Evolutionary conservation across 2,888 invertebrate genomes (phyloP).

Genomic region (Nemotelus nigrinus): DNA sequence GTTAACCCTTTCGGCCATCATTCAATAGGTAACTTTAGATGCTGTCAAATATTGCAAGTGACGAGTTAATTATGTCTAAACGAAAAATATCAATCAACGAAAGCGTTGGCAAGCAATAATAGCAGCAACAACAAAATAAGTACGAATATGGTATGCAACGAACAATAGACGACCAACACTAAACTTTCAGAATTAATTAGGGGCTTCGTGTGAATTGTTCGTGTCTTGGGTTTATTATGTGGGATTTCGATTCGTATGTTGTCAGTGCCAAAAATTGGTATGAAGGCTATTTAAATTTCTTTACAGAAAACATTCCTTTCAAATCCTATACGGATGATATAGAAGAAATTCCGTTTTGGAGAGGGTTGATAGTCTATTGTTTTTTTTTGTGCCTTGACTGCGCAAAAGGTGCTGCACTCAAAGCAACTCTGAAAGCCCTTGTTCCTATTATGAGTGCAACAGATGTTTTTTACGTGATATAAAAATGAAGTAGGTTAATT

Average conservation of each 20-base stretch:
- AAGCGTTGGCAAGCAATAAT: too few species aligned
- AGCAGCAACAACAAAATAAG: too few species aligned
- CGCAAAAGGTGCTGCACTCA: too few species aligned
- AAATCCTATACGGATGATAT: not conserved
- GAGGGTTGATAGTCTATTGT: conserved; percentile 10
- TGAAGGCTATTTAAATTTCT: conserved; percentile 41
- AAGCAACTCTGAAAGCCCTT: too few species aligned
- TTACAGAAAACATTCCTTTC: conserved; percentile 10
- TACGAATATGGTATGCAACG: not conserved
- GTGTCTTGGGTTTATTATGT: conserved; percentile 18
- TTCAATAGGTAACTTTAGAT: conserved; percentile 34
- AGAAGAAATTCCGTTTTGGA: conserved; percentile 7
- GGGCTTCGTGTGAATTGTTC: conserved; percentile 40
- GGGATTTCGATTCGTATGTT: not conserved
- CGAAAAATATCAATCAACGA: not conserved
- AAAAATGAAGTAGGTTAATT: too few species aligned
- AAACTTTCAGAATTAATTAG: conserved; percentile 45
- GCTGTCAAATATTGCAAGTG: conserved; percentile 44
- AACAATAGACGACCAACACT: conserved; percentile 29
- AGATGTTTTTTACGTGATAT: too few species aligned
- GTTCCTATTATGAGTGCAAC: too few species aligned
- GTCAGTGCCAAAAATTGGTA: conserved; percentile 1
- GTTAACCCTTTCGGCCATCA: not conserved
- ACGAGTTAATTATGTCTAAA: conserved; percentile 48
- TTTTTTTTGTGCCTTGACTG: not conserved